Conservation (phyloP, 2,888 invertebrate species). For the Calliopum simillimum region DNA sequence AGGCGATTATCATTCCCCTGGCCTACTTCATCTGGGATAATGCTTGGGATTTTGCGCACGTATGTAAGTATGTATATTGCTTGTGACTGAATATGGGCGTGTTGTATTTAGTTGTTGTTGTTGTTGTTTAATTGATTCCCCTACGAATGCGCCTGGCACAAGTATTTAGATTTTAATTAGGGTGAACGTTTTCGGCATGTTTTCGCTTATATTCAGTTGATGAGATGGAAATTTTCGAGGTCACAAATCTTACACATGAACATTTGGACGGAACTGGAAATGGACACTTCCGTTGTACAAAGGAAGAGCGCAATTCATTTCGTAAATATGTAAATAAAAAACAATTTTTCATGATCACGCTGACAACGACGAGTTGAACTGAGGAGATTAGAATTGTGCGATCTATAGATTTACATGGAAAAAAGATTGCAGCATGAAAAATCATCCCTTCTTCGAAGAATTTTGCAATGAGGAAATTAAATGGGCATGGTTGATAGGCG, state of each 20-base stretch:
- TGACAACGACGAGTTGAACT: no score
- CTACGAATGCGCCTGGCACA: slow-evolving; percentile 3
- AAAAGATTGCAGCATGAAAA: no score
- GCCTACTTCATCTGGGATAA: background rate
- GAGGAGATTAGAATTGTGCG: no score
- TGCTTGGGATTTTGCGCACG: background rate
- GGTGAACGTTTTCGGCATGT: slow-evolving; percentile 35
- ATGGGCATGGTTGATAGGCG: no score
- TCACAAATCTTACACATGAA: slow-evolving; percentile 19
- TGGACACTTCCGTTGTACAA: slow-evolving; percentile 33
- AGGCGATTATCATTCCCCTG: slow-evolving; percentile 2
- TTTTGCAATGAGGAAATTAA: no score
- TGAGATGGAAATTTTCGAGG: slow-evolving; percentile 38
- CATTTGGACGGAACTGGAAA: slow-evolving; percentile 38
- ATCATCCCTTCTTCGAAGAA: no score
- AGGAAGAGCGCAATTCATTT: background rate
- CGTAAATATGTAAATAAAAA: no score
- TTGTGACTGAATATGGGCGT: background rate
- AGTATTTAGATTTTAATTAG: slow-evolving; percentile 37
- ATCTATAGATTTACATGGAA: no score
- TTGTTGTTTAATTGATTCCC: slow-evolving; percentile 7
- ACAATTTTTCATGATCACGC: no score
- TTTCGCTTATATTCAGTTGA: slow-evolving; percentile 20
- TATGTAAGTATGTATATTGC: no score
- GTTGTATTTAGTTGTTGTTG: background rate